Percentiles rank a stretch among this genome's conserved stretches.
Evolutionary conservation across 2,888 invertebrate species (phyloP).

Genomic region (Hirtodrosophila cameraria): DNA sequence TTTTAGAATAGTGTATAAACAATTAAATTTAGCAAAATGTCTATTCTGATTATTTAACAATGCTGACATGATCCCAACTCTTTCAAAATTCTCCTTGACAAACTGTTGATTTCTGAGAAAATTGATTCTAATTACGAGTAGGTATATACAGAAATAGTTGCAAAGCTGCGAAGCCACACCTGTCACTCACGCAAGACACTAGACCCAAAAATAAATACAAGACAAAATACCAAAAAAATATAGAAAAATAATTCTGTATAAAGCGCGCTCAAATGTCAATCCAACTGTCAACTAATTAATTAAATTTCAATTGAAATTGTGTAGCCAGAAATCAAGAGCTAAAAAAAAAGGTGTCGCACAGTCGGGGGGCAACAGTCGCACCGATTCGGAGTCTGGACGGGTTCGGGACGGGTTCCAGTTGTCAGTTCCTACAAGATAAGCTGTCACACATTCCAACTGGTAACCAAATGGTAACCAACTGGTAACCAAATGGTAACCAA

Average conservation of each 20-base stretch:
- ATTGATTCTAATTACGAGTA: slow-evolving; percentile 20
- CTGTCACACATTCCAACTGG: slow-evolving; percentile 79
- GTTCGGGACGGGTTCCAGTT: slow-evolving; percentile 67
- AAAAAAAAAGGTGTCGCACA: slow-evolving; percentile 60
- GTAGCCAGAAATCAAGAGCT: slow-evolving; percentile 60
- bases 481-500: slow-evolving; percentile 39
- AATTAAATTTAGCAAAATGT: background rate
- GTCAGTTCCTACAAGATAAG: slow-evolving; percentile 82
- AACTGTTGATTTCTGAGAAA: slow-evolving; percentile 61
- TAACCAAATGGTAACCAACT: slow-evolving; percentile 27
- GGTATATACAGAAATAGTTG: background rate
- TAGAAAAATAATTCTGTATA: slow-evolving; percentile 25
- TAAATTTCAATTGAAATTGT: slow-evolving; percentile 84
- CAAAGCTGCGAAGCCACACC: slow-evolving; percentile 46
- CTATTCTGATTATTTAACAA: background rate
- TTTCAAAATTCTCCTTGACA: slow-evolving; percentile 8
- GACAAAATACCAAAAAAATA: slow-evolving; percentile 11
- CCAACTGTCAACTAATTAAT: slow-evolving; percentile 83
- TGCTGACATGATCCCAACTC: background rate
- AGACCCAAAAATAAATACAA: slow-evolving; percentile 14
- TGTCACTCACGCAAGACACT: slow-evolving; percentile 53
- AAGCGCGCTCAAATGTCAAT: slow-evolving; percentile 76
- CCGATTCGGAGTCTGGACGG: slow-evolving; percentile 14
- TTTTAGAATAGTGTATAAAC: background rate
- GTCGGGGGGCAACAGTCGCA: slow-evolving; percentile 60